phyloP scores from a whole-genome alignment of 2,113 vertebrate genomes.

The Poeciliopsis turrubarensis region DNA sequence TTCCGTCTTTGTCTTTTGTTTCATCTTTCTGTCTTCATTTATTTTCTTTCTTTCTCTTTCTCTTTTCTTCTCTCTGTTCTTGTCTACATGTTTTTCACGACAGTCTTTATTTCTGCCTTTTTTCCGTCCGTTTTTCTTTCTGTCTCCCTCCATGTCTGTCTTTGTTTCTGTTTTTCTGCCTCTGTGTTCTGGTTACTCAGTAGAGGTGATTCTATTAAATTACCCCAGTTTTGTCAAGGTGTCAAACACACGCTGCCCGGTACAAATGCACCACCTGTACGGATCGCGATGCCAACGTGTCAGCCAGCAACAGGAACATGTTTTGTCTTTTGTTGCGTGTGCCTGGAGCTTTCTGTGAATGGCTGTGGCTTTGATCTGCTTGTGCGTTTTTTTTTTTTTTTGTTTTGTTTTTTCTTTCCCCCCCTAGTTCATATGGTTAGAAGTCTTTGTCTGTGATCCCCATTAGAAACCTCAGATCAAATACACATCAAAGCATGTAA shows the following conservation, averaged over 20 bases:
- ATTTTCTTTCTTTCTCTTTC: too few species aligned
- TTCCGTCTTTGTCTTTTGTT: too few species aligned
- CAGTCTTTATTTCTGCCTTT: too few species aligned
- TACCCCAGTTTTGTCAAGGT: constrained; percentile 43
- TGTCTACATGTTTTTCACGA: too few species aligned
- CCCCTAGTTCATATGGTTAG: constrained; percentile 46
- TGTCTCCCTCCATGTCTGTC: background rate
- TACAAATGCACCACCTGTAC: constrained; percentile 50
- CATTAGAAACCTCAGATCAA: constrained; percentile 51
- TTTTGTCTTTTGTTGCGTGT: constrained; percentile 47
- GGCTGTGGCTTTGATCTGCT: constrained; percentile 58
- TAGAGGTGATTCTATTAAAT: constrained; percentile 23
- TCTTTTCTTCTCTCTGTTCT: too few species aligned
- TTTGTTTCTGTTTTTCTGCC: background rate
- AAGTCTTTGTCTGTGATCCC: constrained; percentile 52
- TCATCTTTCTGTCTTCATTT: too few species aligned
- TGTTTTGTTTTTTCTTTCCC: too few species aligned
- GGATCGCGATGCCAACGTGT: constrained; percentile 44
- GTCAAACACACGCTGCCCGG: constrained; percentile 9
- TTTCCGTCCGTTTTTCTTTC: too few species aligned
- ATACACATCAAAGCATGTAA: constrained; percentile 62
- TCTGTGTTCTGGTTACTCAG: background rate
- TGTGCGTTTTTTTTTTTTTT: constrained; percentile 34
- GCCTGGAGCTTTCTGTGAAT: constrained; percentile 47
- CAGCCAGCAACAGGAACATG: constrained; percentile 36